Evolutionary conservation across 2,113 vertebrate genomes (phyloP).

Genomic region (Megaptera novaeangliae): DNA sequence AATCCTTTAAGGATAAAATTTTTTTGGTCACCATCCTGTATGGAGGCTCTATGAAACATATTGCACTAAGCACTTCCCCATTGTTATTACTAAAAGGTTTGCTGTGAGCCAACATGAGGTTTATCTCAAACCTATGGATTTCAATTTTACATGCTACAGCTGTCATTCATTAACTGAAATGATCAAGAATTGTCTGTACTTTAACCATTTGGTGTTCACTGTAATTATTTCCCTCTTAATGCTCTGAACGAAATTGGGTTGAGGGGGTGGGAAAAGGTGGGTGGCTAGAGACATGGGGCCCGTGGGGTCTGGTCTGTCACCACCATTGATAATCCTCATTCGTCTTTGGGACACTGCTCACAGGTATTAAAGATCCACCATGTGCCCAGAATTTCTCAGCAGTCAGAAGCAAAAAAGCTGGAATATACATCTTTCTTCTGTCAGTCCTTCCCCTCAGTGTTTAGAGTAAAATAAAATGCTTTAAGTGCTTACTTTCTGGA

Average conservation of each 20-base stretch:
- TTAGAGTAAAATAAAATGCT: not conserved
- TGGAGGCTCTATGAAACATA: not conserved
- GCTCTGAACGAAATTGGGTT: not conserved
- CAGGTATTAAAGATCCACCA: not conserved
- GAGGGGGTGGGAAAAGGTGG: not conserved
- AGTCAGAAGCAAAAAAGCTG: not conserved
- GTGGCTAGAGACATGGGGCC: not conserved
- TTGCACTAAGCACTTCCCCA: not conserved
- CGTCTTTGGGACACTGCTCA: not conserved
- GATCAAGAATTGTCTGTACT: constrained; percentile 23
- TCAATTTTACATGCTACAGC: not conserved
- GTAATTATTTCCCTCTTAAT: constrained; percentile 27
- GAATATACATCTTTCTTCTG: not conserved
- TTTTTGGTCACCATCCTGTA: not conserved
- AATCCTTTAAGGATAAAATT: not conserved
- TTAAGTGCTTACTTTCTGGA: not conserved
- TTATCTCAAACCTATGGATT: constrained; percentile 13
- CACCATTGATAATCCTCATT: not conserved
- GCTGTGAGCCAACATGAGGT: not conserved
- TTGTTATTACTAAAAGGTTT: not conserved
- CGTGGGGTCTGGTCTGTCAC: not conserved
- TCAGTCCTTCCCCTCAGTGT: not conserved
- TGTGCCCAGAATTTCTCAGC: not conserved
- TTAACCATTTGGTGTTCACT: constrained; percentile 19
- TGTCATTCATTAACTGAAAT: constrained; percentile 41